Evolutionary conservation across 1,140 invertebrate genomes (phyloP).

Genomic region (Brachionus manjavacas): DNA sequence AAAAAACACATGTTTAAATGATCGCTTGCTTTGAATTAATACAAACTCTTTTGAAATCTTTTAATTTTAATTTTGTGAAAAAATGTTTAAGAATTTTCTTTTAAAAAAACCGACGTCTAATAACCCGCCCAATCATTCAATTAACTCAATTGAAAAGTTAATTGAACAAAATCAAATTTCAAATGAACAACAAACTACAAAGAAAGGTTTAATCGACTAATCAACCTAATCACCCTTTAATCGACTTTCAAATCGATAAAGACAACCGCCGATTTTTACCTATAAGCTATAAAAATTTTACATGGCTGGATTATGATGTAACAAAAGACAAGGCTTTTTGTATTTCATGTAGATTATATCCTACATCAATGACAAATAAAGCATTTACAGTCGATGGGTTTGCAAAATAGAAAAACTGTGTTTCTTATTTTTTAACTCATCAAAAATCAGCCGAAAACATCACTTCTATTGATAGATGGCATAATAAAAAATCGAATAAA

Average conservation of each 20-base stretch:
- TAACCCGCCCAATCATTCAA: background rate
- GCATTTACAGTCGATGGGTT: constrained; percentile 14
- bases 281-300: background rate
- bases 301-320: constrained; percentile 8
- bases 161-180: background rate
- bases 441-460: background rate
- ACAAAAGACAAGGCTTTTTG: background rate
- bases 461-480: background rate
- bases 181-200: background rate
- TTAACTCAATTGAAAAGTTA: background rate
- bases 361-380: background rate
- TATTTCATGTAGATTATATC: background rate
- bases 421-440: background rate
- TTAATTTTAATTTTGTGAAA: background rate
- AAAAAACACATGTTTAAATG: background rate
- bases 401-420: constrained; percentile 8
- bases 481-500: background rate
- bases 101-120: background rate
- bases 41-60: background rate
- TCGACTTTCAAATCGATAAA: background rate
- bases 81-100: background rate
- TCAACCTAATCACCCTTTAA: background rate
- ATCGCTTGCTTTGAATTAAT: background rate
- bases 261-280: background rate
- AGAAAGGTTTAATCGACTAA: background rate